Base-by-base conservation (phyloP, 2,113 vertebrate genomes). In the Haemorhous mexicanus region DNA sequence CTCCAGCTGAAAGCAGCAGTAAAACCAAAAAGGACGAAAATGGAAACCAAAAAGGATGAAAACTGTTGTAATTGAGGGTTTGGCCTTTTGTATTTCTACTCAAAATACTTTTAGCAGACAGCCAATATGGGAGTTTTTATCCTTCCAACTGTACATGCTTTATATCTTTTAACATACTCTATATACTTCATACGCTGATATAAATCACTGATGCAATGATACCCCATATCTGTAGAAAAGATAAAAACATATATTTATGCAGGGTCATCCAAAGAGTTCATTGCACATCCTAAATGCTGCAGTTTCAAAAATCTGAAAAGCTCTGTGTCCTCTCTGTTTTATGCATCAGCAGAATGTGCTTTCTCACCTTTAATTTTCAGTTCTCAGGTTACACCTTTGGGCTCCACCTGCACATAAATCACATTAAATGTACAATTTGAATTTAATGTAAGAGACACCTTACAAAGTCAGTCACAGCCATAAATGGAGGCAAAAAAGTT, bases 231-330 rank as follows among this genome's bases (percentile, higher is more conserved):
- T 72, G 7, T 4, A 46, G 17, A 93, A 82, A 8, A 75, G 13
- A 32, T 14, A 56, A 32, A 63, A 93, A 53, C 8, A 50, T 3
- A 1, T 13, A 3, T 69, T 83, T 39, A 17, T 59, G 8, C 15
- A 58, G 16, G 9, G 27, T 73, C 9, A 43, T 16, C 9, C 8
- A 44, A 49, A 91, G 44, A 4, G 39, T 24, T 61, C 18, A 30
- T 4, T 47, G 19, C 30, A 41, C 6, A 41, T 56, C 15, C 5
- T 23, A 89, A 37, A 47, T 0, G 0, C 33, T 56, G n/a, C 0
- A 0, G 9, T 83, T 92, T 68, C 7, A 76, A 59, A 76, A n/a
- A 33, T 24, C 17, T 78, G 35, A 2, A 52, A 33, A 46, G 7
- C 2, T 26, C 33, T 70, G 3, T 50, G 22, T n/a, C 15, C 3